Evolutionary conservation across 2,888 invertebrate genomes (phyloP).

Genomic region (Laspeyria flexula): DNA sequence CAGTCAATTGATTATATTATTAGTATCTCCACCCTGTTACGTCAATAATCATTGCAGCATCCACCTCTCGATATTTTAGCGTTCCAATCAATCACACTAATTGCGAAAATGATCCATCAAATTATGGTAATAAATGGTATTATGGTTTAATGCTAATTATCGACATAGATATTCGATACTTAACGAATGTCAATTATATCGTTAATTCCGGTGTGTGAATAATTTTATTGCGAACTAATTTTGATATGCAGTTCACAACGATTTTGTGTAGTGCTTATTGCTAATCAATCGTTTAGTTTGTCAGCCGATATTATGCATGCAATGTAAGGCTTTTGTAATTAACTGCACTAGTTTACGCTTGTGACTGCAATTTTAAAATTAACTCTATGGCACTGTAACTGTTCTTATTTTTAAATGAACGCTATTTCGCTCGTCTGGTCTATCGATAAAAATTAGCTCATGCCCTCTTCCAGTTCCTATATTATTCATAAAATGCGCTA

Average conservation of each 20-base stretch:
- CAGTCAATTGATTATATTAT: too few relatives aligned
- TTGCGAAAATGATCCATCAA: conserved; percentile 21
- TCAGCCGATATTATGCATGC: not conserved
- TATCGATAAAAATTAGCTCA: too few relatives aligned
- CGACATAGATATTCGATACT: conserved; percentile 14
- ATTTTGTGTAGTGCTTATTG: not conserved
- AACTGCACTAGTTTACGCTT: too few relatives aligned
- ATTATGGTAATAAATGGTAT: conserved; percentile 17
- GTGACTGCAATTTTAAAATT: too few relatives aligned
- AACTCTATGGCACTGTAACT: too few relatives aligned
- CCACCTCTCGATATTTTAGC: conserved; percentile 4
- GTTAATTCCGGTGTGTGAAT: not conserved
- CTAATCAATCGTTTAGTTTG: not conserved
- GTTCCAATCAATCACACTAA: conserved; percentile 9
- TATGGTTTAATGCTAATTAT: conserved; percentile 21
- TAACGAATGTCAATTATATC: not conserved
- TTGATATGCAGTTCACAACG: not conserved
- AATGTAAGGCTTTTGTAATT: not conserved
- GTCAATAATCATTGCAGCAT: not conserved
- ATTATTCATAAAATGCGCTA: too few relatives aligned
- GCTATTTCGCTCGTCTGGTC: too few relatives aligned
- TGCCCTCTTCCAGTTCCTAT: too few relatives aligned
- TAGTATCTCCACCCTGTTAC: not conserved
- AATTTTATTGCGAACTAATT: not conserved
- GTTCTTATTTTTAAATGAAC: too few relatives aligned